A percentile compares a stretch with the other conserved stretches of the same genome.
Conservation (phyloP, 2,113 vertebrate genomes). For the Poeciliopsis prolifica region DNA sequence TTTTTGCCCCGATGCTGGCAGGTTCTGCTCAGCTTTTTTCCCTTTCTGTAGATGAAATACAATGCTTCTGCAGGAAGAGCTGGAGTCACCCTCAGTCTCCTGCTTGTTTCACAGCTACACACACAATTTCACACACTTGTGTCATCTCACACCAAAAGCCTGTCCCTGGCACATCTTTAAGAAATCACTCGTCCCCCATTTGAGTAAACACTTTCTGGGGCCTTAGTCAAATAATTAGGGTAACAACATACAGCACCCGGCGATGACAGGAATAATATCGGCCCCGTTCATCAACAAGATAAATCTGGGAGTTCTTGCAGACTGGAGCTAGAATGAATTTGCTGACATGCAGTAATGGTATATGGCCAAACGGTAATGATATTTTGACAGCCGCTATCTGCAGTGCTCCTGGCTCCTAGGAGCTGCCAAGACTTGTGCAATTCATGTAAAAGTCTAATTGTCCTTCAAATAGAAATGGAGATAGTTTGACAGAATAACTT, state of each 20-base stretch:
- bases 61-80: constrained; percentile 20
- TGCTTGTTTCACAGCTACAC: constrained; percentile 9
- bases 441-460: constrained; percentile 34
- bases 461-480: constrained; percentile 23
- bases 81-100: constrained; percentile 31
- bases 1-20: constrained; percentile 49
- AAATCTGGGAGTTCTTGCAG: constrained; percentile 51
- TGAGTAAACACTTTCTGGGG: constrained; percentile 69
- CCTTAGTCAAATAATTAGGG: constrained; percentile 73
- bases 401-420: constrained; percentile 19
- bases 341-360: constrained; percentile 64
- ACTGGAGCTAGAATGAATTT: constrained; percentile 38
- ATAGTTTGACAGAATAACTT: constrained; percentile 64
- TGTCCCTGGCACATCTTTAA: constrained; percentile 72
- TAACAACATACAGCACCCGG: constrained; percentile 66
- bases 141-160: constrained; percentile 42
- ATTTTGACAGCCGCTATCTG: constrained; percentile 73
- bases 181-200: constrained; percentile 68
- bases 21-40: constrained; percentile 32
- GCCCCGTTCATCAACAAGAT: constrained; percentile 62
- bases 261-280: constrained; percentile 67
- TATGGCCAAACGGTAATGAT: constrained; percentile 64
- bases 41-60: constrained; percentile 25
- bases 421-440: constrained; percentile 40
- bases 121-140: constrained; percentile 25